Evolutionary conservation across 2,888 invertebrate species (phyloP), one percentile per base, ranked within the genome.

Genomic region (Conops quadrifasciatus): DNA sequence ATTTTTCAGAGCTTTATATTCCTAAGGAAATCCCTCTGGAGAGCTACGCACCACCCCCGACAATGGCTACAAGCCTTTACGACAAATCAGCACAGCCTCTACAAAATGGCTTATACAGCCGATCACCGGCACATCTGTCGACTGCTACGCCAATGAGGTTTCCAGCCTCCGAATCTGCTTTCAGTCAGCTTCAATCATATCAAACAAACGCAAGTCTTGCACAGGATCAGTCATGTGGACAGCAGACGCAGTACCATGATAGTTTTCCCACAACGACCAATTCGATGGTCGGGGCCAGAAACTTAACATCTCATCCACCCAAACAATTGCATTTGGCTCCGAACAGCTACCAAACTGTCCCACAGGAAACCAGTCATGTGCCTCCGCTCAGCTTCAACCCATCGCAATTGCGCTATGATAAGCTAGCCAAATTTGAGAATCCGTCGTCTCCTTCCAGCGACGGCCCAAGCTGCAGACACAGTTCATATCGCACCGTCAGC

Each of bases 11-110:
- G 16, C 75, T 86, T n/a, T 86, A 83, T 76, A 80, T 83, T 65
- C 86, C 85, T 4, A 82, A 84, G 65, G 85, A 85, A 72, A 86
- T 86, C 45, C 84, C 85, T 2, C 71, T 85, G 71, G 79, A 83
- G 51, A 83, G 86, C 45, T 85, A 85, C 75, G 82, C 80, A 13
- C 84, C 85, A 66, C 85, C 85, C 47, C 80, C 83, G 65, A 73
- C 71, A 7, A 72, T 43, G 24, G 11, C 21, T 11, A n/a, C n/a
- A n/a, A n/a, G n/a, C n/a, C n/a, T n/a, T n/a, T n/a, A n/a, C n/a
- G n/a, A n/a, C n/a, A n/a, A 60, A 63, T 16, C 49, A 49, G 13
- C 49, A 49, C 21, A 58, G 26, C n/a, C 11, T 43, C 45, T 56
- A 58, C 28, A 45, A 26, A 26, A 74, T 15, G 53, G 11, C 28